Conservation (phyloP, 2,888 invertebrate species). For the Odontocerum albicorne region DNA sequence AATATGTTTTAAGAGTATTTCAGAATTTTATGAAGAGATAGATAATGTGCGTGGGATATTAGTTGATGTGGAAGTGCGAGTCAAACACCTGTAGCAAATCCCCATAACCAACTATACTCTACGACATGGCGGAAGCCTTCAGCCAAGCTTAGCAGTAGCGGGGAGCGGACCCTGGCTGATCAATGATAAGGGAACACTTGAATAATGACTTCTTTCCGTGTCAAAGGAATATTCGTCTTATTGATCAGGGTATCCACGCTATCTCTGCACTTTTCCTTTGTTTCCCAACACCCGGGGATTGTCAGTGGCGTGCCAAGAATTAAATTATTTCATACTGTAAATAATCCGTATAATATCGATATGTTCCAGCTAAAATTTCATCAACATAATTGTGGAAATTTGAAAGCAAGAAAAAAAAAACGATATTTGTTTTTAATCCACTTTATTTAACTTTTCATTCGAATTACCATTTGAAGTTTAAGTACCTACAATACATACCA, state of each 20-base stretch:
- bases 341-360: too few species aligned
- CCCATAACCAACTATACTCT: background rate
- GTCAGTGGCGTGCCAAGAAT: too few species aligned
- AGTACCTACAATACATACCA: too few species aligned
- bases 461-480: too few species aligned
- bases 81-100: slow-evolving; percentile 15
- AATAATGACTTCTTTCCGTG: slow-evolving; percentile 33
- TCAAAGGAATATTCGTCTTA: slow-evolving; percentile 33
- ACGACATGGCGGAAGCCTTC: background rate
- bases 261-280: too few species aligned
- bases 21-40: background rate
- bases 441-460: too few species aligned
- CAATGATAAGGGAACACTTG: slow-evolving; percentile 23
- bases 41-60: background rate
- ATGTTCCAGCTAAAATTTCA: too few species aligned
- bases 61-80: background rate
- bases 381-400: too few species aligned
- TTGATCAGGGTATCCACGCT: slow-evolving; percentile 27
- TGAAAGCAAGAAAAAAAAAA: too few species aligned
- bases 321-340: too few species aligned
- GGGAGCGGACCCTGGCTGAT: background rate
- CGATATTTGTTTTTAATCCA: too few species aligned
- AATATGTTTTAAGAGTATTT: background rate
- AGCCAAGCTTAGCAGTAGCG: background rate
- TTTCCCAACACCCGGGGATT: too few species aligned